Evolutionary conservation across 2,797 vertebrate species (phyloP), one percentile per base, ranked within the genome.

Genomic region (Eupleurogrammus muticus): DNA sequence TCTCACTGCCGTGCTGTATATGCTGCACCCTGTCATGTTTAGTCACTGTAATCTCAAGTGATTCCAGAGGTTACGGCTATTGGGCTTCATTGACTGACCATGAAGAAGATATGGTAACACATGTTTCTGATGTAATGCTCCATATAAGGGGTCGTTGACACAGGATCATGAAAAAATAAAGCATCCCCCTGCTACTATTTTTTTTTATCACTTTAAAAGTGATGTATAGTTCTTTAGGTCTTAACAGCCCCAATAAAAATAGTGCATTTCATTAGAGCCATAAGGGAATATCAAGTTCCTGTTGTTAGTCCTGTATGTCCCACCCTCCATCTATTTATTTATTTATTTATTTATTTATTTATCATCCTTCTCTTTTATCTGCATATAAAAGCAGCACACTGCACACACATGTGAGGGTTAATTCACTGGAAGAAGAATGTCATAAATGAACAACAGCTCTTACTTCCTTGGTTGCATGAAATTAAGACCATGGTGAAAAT

Each of bases 171-270:
- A 42, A 77, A n/a, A 79, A 66, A 19, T 9, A 60, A 70, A 63
- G 38, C 0, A 14, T 62, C 40, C 17, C 16, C 5, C 16, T 21
- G 24, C 17, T 62, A 17, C 40, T 21, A 64, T 50, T 42, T 55
- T 42, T 16, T 19, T 10, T 63, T 7, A 59, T 53, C 13, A 1
- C 36, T 68, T 42, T 42, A 14, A 42, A 42, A 42, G 38, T 16
- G 14, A 14, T 60, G 28, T 53, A 48, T 48, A 48, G 60, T 20
- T 77, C 69, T 50, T 62, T 58, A 48, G 49, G 78, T 72, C 67
- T 58, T 28, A 73, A 69, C 72, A 70, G 66, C 40, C 50, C 50
- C 51, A 83, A 38, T 75, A 79, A 86, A 85, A 86, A 58, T 62
- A 69, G 13, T 46, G 21, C 57, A 66, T 72, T 65, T 52, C 42